These are phyloP conservation scores for Agrochola lychnidis DNA, from an alignment of 2,888 invertebrate species.

Conservation along the genomic window DNA sequence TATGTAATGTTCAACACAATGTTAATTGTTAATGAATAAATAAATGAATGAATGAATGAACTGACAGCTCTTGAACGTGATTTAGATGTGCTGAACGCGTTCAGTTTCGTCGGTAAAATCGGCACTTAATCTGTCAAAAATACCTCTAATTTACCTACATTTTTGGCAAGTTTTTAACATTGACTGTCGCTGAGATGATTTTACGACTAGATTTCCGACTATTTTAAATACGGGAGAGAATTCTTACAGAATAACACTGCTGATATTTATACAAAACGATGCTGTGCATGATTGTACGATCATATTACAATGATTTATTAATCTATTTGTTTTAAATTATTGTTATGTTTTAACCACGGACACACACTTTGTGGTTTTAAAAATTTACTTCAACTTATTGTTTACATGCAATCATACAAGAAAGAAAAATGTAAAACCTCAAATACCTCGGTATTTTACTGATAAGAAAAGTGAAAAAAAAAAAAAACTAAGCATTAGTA, in stretches of 20 bases:
- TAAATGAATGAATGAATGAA: too few relatives aligned
- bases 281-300: not conserved
- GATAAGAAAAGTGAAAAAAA: too few relatives aligned
- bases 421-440: too few relatives aligned
- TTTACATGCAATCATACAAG: not conserved
- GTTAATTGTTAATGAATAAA: too few relatives aligned
- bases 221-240: not conserved
- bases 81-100: too few relatives aligned
- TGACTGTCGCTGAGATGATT: not conserved
- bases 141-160: not conserved
- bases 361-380: not conserved
- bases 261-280: not conserved
- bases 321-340: not conserved
- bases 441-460: not conserved
- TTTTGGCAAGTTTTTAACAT: not conserved
- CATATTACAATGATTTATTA: not conserved
- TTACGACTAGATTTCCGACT: not conserved
- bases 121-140: not conserved
- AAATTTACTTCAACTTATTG: not conserved
- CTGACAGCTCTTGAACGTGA: too few relatives aligned
- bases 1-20: too few relatives aligned
- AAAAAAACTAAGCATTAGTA: not conserved
- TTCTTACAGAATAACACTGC: not conserved
- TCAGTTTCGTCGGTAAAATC: too few relatives aligned
- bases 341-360: conserved; percentile 5